A percentile compares a stretch with the other conserved stretches of the same genome.
These are phyloP conservation scores for Enteromius thamalakanensis DNA, from an alignment of 2,797 vertebrate species.

Conservation along the genomic window DNA sequence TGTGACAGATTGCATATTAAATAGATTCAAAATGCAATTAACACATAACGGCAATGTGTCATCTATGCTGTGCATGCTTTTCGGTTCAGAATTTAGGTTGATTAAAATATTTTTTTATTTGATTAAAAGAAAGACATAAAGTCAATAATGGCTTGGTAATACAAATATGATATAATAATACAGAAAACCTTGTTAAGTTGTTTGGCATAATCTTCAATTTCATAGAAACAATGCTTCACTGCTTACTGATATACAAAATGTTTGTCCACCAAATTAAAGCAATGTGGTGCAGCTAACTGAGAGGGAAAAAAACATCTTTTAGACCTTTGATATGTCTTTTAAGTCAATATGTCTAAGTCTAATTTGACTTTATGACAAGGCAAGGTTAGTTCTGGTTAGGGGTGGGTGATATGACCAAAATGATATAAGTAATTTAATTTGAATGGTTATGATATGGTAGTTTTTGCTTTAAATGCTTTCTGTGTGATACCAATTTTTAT, in stretches of 20 bases:
- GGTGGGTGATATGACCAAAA: too few species aligned
- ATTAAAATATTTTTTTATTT: background rate
- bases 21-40: background rate
- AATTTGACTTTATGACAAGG: background rate
- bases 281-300: background rate
- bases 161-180: background rate
- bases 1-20: background rate
- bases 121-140: background rate
- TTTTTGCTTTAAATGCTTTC: too few species aligned
- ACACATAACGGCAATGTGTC: background rate
- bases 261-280: background rate
- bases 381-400: background rate
- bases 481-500: too few species aligned
- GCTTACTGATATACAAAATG: background rate
- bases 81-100: background rate
- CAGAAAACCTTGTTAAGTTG: background rate
- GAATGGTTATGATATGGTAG: too few species aligned
- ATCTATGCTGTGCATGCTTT: background rate
- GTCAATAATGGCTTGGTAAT: background rate
- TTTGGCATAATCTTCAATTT: background rate
- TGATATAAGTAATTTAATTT: too few species aligned
- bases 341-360: too few species aligned
- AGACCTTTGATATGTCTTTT: background rate
- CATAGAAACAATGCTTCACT: background rate
- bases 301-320: background rate